A percentile compares a stretch with the other conserved stretches of the same genome.
Evolutionary conservation across 2,888 invertebrate species (phyloP).

Genomic region (Ephialtes manifestator): DNA sequence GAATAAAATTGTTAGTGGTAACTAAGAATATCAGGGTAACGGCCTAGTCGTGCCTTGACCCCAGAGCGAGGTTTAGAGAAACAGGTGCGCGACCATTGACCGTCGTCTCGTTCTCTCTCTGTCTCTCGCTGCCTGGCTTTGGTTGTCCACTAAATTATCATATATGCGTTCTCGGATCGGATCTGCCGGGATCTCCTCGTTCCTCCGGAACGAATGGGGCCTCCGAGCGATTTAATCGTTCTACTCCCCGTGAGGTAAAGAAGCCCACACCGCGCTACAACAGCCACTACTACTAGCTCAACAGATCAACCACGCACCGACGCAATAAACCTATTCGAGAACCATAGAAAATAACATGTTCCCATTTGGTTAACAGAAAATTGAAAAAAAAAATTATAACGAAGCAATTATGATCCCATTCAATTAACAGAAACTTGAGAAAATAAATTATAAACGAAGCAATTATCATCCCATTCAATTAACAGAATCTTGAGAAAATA

Average conservation of each 20-base stretch:
- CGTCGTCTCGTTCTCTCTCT: conserved; percentile 46
- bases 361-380: conserved; percentile 6
- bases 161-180: conserved; percentile 73
- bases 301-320: conserved; percentile 30
- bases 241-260: conserved; percentile 67
- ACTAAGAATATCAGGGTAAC: conserved; percentile 81
- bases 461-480: too few species aligned
- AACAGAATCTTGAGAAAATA: too few species aligned
- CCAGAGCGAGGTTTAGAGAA: conserved; percentile 71
- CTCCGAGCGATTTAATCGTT: conserved; percentile 71
- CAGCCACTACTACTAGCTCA: conserved; percentile 38
- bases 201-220: conserved; percentile 68
- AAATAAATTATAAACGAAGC: too few species aligned
- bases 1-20: conserved; percentile 64
- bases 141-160: conserved; percentile 80
- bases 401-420: too few species aligned
- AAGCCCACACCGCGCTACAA: conserved; percentile 59
- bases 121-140: conserved; percentile 74
- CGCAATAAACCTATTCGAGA: not conserved
- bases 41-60: conserved; percentile 85
- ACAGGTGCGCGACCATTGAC: conserved; percentile 73
- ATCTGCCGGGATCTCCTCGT: conserved; percentile 62
- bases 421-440: too few species aligned
- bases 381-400: conserved; percentile 12
- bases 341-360: conserved; percentile 59